phyloP scores from a whole-genome alignment of 2,888 invertebrate genomes.

The Sphaeridia pumilis region DNA sequence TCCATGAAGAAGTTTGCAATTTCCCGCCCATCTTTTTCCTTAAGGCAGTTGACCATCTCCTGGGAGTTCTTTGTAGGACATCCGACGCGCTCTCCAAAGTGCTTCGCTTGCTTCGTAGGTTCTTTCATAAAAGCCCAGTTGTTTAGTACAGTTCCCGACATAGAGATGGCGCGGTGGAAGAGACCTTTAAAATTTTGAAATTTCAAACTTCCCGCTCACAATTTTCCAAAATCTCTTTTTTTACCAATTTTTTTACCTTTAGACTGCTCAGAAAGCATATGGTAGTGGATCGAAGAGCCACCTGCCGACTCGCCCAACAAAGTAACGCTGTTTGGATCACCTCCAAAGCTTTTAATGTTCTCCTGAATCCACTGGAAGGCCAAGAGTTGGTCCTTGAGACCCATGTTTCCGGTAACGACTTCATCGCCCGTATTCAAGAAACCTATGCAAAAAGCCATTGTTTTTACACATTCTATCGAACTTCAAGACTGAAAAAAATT shows the following conservation, averaged over 20 bases:
- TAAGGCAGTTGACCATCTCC: conserved; percentile 19
- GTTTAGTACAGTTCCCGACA: conserved; percentile 23
- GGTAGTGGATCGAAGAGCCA: conserved; percentile 3
- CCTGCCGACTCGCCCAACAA: conserved; percentile 9
- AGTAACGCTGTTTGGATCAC: conserved; percentile 3
- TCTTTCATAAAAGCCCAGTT: conserved; percentile 22
- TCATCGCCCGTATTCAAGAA: conserved; percentile 6
- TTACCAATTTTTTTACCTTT: conserved; percentile 1
- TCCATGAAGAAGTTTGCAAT: conserved; percentile 14
- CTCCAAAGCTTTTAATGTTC: neutral
- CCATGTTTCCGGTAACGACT: conserved; percentile 4
- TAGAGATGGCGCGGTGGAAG: conserved; percentile 22
- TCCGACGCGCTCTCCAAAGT: conserved; percentile 16
- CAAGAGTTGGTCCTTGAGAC: conserved; percentile 4
- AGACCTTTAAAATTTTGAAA: conserved; percentile 19
- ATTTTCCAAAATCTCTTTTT: too few relatives aligned
- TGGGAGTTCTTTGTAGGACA: conserved; percentile 20
- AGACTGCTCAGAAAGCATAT: neutral
- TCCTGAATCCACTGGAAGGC: conserved; percentile 6
- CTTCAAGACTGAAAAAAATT: neutral
- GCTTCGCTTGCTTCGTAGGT: conserved; percentile 19
- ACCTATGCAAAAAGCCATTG: neutral
- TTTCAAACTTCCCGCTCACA: too few relatives aligned
- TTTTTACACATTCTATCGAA: neutral
- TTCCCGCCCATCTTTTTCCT: conserved; percentile 7